Evolutionary conservation across 2,113 vertebrate genomes (phyloP).

Genomic region (Cariama cristata): DNA sequence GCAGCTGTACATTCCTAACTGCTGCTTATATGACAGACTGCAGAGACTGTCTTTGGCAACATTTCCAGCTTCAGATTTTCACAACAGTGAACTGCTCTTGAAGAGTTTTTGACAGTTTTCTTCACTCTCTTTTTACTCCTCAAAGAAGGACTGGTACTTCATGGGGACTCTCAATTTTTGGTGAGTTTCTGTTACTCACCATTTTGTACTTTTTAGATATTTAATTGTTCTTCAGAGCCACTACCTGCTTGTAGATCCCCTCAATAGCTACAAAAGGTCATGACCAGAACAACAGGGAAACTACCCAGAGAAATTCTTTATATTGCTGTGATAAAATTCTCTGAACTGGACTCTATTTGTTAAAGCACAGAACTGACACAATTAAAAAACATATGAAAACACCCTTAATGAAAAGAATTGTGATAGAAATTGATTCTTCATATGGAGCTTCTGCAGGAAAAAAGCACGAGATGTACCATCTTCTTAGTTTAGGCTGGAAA

Average conservation of each 20-base stretch:
- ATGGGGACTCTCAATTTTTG: background rate
- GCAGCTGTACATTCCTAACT: conserved; percentile 46
- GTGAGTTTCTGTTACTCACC: background rate
- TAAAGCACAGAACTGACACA: background rate
- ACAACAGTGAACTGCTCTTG: background rate
- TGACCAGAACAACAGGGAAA: background rate
- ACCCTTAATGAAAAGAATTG: background rate
- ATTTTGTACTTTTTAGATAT: background rate
- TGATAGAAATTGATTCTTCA: background rate
- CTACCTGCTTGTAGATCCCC: background rate
- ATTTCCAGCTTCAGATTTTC: conserved; percentile 36
- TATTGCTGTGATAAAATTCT: background rate
- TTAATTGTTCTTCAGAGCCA: background rate
- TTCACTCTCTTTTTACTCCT: background rate
- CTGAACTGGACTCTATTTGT: background rate
- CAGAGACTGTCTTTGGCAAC: conserved; percentile 33
- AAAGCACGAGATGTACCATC: fast-evolving
- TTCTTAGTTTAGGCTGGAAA: background rate
- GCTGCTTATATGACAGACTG: conserved; percentile 13
- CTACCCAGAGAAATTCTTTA: background rate
- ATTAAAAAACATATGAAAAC: background rate
- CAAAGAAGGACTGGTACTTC: background rate
- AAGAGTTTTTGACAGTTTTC: background rate
- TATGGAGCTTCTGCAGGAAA: background rate
- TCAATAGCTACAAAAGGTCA: background rate